Percentiles rank a stretch among this genome's conserved stretches.
These are phyloP conservation scores for Callorhinus ursinus DNA, from an alignment of 2,113 vertebrate species.

Conservation along the genomic window DNA sequence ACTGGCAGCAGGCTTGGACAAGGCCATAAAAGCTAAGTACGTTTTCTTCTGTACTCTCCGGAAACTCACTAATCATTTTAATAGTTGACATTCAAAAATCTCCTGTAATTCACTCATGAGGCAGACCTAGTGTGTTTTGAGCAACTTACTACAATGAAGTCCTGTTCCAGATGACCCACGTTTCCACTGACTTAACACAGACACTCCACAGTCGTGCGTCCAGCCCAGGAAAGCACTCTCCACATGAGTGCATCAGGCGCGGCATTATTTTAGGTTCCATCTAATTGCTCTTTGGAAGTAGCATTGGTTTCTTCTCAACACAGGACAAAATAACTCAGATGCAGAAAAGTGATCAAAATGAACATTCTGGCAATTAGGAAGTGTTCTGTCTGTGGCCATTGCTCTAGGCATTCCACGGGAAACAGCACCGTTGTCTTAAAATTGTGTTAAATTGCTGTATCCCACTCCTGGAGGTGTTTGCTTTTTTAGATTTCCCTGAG, in stretches of 20 bases:
- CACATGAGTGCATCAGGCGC: background rate
- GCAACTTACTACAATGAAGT: background rate
- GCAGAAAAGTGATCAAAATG: background rate
- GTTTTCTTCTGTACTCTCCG: background rate
- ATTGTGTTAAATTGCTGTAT: background rate
- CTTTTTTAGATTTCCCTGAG: background rate
- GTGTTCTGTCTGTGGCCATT: background rate
- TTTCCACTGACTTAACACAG: background rate
- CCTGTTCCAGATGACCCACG: background rate
- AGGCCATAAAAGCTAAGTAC: background rate
- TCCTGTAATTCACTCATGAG: background rate
- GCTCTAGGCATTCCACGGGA: background rate
- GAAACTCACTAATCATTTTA: background rate
- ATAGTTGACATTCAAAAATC: background rate
- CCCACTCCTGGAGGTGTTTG: background rate
- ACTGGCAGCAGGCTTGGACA: background rate
- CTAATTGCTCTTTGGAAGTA: constrained; percentile 11
- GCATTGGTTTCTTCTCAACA: constrained; percentile 3
- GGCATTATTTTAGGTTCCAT: background rate
- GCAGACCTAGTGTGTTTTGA: background rate
- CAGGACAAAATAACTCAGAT: background rate
- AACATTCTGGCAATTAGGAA: background rate
- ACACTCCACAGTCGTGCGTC: background rate
- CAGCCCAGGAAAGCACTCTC: background rate
- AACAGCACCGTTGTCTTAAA: background rate